Base-by-base conservation (phyloP, 2,797 vertebrate species). In the Carduelis carduelis region DNA sequence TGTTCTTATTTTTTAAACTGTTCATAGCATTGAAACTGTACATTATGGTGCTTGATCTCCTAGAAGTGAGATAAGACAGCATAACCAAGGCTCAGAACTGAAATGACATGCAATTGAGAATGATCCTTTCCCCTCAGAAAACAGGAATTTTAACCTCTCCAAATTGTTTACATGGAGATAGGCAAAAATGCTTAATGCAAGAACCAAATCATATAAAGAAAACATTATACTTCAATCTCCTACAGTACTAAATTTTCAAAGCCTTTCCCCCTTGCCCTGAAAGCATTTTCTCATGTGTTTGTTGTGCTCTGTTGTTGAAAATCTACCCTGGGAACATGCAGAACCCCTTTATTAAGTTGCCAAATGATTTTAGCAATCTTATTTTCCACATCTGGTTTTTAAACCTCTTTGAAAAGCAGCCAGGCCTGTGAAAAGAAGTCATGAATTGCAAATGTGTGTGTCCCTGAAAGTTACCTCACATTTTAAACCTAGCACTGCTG, bases 331-430 rank as follows among this genome's bases (percentile, higher is more conserved):
- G 81, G 91, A 96, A 90, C 83, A 77, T 52, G 83, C 74, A 91
- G 93, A 84, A 84, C 66, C 85, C 68, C 68, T 95, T 95, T 96
- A 96, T 94, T 94, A 93, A 93, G 64, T 89, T 95, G 93, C 93
- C 93, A 95, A 90, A 90, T 91, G 83, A 90, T 81, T 96, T 96
- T 65, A 90, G 82, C 66, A 90, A 89, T 88, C 90, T 91, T 87
- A 32, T 78, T 96, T 96, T 93, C 91, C 91, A 94, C 95, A 96
- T 96, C 94, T 93, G 85, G 20, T 96, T 96, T 96, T 97, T 59
- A 87, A 96, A 86, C 83, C 63, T 89, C 35, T 95, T 96, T 96
- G 92, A 95, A 97, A 68, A 95, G 75, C 85, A 94, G 44, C 55
- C 83, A 70, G n/a, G 49, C 60, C 84, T 94, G 64, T 84, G 79